Evolutionary conservation across 1,140 invertebrate species (phyloP), one percentile per base, ranked within the genome.

Genomic region (Notospermus geniculatus): DNA sequence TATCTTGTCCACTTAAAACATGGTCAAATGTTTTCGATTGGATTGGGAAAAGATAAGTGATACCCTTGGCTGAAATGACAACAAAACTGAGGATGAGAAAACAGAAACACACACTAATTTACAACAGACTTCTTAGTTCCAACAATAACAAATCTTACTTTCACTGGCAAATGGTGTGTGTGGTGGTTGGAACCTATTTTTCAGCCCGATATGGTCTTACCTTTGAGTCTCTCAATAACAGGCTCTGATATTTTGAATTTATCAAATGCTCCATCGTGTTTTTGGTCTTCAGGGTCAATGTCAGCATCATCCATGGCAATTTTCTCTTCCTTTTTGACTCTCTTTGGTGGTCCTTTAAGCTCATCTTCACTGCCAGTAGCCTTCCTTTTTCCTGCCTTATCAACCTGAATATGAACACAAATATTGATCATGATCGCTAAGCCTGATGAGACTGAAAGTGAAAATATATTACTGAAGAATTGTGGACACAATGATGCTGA

Each of bases 1-100:
- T 69, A 71, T 81, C 78, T 43, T 69, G 43, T 46, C 76, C 77
- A 54, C 71, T 60, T 57, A 67, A 67, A 4, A 80, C 70, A 54
- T 64, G 56, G 43, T 79, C 55, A 67, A 76, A 79, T 25, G 78
- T 74, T 52, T 73, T 57, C 23, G 65, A 62, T 67, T 81, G 79
- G 29, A 81, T 72, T 11, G 79, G 78, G 63, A 80, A 80, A 45
- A 81, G 65, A 56, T 71, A 68, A 9, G 63, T 71, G 1, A 81
- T 70, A 52, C 73, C 74, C 57, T 66, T 66, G 5, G 29, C 74
- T 78, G 59, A n/a, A 71, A 69, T n/a, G n/a, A n/a, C n/a, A n/a
- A n/a, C n/a, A n/a, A n/a, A n/a, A n/a, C n/a, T n/a, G n/a, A n/a
- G n/a, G n/a, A n/a, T n/a, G n/a, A n/a, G n/a, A n/a, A n/a, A n/a